Evolutionary conservation across 2,113 vertebrate genomes (phyloP), one percentile per base, ranked within the genome.

Genomic region (Sinosuthora webbiana): DNA sequence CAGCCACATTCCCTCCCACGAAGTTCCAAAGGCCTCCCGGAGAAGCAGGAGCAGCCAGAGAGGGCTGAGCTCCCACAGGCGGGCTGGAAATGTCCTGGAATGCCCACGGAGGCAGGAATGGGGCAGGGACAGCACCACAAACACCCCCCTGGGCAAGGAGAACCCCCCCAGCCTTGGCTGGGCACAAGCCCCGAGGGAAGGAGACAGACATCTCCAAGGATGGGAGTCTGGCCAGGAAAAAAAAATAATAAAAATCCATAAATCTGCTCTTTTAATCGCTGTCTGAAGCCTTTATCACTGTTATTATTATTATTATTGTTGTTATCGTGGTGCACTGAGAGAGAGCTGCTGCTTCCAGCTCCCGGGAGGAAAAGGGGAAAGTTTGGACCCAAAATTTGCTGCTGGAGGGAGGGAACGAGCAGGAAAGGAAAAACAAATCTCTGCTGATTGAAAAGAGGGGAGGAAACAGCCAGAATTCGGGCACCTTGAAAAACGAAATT

Each of bases 1-100:
- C 81, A 87, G 83, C 89, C 25, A 1, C 91, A 21, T 60, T 93
- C 87, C 89, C 87, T 95, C 95, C 94, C 96, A 95, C 91, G 3
- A 42, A 56, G 76, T 2, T 7, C 78, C 77, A 67, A 83, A 92
- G 18, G 81, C 90, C 78, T 81, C 33, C 14, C 17, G 4, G 2
- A 39, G 78, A 42, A 27, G 21, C 4, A 2, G 5, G 69, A 50
- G 74, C 28, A 80, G 44, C 7, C 0, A 0, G 59, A 55, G 83
- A 21, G 13, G 50, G 37, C 83, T 73, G 50, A 31, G 76, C 67
- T 56, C 30, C 65, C 75, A 21, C 70, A n/a, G 90, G 44, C 1
- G 12, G 3, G 0, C 24, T 4, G 13, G 15, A 33, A 63, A 41
- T 2, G 42, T 9, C 42, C 49, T 35, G 53, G 35, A 35, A 50